phyloP scores from a whole-genome alignment of 2,797 vertebrate genomes.

The Enteromius afrohamiltoni region DNA sequence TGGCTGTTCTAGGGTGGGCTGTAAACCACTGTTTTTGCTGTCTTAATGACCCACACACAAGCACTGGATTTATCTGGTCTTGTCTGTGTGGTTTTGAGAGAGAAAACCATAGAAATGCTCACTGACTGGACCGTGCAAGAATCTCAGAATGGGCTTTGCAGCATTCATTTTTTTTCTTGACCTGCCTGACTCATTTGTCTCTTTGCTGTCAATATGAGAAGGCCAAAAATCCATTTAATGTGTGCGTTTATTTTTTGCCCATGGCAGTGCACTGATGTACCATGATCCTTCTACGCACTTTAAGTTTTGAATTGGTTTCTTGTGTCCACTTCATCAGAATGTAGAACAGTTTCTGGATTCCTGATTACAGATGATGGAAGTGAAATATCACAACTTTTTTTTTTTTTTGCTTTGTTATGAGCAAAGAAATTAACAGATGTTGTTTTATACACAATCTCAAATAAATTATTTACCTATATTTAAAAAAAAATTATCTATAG shows the following conservation, averaged over 20 bases:
- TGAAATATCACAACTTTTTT: background rate
- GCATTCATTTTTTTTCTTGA: background rate
- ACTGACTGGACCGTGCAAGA: constrained; percentile 51
- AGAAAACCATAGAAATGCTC: constrained; percentile 53
- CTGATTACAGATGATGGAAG: background rate
- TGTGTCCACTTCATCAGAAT: constrained; percentile 5
- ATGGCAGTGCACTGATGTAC: constrained; percentile 22
- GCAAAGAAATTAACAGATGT: background rate
- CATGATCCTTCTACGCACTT: background rate
- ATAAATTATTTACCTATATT: background rate
- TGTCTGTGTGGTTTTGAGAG: constrained; percentile 56
- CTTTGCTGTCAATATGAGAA: constrained; percentile 14
- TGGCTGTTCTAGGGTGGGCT: constrained; percentile 68
- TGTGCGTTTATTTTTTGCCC: constrained; percentile 18
- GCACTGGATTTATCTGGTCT: constrained; percentile 52
- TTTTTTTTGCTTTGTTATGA: background rate
- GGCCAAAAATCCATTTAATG: constrained; percentile 25
- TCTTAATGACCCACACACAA: constrained; percentile 68
- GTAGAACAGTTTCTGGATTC: background rate
- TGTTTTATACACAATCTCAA: background rate
- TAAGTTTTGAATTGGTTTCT: constrained; percentile 11
- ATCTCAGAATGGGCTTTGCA: constrained; percentile 34
- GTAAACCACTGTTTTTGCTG: constrained; percentile 63
- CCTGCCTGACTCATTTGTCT: constrained; percentile 24
- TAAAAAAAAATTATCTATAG: background rate